These are phyloP conservation scores for Argynnis bischoffii DNA, from an alignment of 2,888 invertebrate species.

Conservation along the genomic window DNA sequence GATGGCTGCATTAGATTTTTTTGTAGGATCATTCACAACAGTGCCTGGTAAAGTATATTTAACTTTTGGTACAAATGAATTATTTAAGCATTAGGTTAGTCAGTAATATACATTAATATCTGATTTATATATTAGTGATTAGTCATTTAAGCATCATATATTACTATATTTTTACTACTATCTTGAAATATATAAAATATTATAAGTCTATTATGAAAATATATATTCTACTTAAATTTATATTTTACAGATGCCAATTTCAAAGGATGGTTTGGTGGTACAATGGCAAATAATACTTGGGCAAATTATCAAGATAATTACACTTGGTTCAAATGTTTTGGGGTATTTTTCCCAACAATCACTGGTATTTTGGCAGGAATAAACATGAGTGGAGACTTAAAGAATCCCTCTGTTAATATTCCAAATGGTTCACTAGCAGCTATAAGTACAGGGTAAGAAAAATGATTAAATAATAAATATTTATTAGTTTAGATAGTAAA, in stretches of 20 bases:
- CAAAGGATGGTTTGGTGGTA: conserved; percentile 91
- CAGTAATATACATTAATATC: too few relatives aligned
- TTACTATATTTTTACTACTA: too few relatives aligned
- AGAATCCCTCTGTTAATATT: conserved; percentile 95
- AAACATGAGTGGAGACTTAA: conserved; percentile 98
- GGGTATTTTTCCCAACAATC: conserved; percentile 98
- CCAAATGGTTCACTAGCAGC: conserved; percentile 97
- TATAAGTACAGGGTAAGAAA: conserved; percentile 90
- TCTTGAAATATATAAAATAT: too few relatives aligned
- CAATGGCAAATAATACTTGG: conserved; percentile 91
- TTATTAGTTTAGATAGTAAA: not conserved
- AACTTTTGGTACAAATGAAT: not conserved
- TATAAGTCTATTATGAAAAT: not conserved
- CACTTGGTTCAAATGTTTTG: conserved; percentile 97
- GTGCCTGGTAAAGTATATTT: conserved; percentile 83
- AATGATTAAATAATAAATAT: not conserved
- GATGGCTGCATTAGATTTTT: conserved; percentile 95
- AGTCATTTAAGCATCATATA: too few relatives aligned
- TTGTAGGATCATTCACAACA: conserved; percentile 93
- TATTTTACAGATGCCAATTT: conserved; percentile 87
- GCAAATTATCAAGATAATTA: conserved; percentile 90
- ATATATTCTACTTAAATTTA: conserved; percentile 16
- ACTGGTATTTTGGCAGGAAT: conserved; percentile 98
- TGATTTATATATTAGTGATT: too few relatives aligned
- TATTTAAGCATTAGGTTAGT: too few relatives aligned